Evolutionary conservation across 2,113 vertebrate species (phyloP).

Genomic region (Smithornis capensis): DNA sequence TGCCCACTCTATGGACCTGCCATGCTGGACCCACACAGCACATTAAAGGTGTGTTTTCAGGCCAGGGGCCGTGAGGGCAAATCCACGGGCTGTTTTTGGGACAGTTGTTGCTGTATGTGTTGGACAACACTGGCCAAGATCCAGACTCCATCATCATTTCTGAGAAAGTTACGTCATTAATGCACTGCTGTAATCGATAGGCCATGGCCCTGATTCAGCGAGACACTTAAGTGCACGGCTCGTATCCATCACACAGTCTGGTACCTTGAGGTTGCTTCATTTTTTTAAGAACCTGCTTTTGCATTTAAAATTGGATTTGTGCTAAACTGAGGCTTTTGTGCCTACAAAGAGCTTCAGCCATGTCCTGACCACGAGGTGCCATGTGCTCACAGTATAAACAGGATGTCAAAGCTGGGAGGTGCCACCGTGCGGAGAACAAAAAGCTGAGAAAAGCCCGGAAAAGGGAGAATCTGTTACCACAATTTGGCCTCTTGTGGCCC

Average conservation of each 20-base stretch:
- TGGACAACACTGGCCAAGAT: neutral
- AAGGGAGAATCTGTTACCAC: neutral
- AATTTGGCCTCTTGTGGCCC: neutral
- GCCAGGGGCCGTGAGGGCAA: rapidly evolving
- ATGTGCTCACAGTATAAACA: neutral
- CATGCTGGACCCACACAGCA: rapidly evolving
- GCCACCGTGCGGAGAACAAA: neutral
- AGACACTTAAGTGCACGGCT: conserved; percentile 1
- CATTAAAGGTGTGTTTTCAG: neutral
- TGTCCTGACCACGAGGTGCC: neutral
- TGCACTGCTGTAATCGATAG: neutral
- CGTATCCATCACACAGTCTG: neutral
- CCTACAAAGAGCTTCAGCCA: neutral
- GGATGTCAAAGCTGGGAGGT: neutral
- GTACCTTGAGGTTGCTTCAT: neutral
- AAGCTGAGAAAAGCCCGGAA: neutral
- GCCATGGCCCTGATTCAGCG: conserved; percentile 24
- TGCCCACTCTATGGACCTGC: rapidly evolving
- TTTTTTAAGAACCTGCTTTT: neutral
- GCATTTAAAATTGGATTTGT: neutral
- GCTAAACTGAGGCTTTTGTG: neutral
- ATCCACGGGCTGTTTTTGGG: rapidly evolving
- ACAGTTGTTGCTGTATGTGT: neutral
- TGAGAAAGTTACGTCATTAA: conserved; percentile 27
- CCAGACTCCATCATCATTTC: conserved; percentile 1